These are phyloP conservation scores for Myotis planiceps DNA, from an alignment of 2,797 vertebrate species.

Conservation along the genomic window DNA sequence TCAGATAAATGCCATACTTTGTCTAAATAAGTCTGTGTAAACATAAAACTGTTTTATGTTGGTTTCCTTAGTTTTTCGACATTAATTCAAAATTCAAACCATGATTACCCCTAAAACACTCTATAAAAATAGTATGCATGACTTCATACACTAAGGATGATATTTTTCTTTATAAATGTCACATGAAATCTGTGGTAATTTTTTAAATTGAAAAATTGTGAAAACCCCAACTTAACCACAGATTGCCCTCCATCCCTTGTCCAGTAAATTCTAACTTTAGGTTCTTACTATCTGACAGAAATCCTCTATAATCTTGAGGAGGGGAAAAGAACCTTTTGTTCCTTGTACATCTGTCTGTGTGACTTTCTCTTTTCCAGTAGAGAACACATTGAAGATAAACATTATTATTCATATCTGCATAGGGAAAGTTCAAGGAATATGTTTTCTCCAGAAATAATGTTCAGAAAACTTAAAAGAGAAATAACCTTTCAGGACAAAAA, in stretches of 20 bases:
- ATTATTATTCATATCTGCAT: not conserved
- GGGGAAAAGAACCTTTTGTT: not conserved
- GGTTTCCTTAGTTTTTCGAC: slow-evolving; percentile 42
- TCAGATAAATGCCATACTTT: slow-evolving; percentile 15
- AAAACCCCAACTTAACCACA: slow-evolving; percentile 60
- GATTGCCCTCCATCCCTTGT: slow-evolving; percentile 7
- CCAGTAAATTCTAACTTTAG: slow-evolving; percentile 54
- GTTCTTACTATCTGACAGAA: slow-evolving; percentile 66
- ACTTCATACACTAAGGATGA: slow-evolving; percentile 54
- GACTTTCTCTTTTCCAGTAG: slow-evolving; percentile 29
- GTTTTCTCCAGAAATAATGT: slow-evolving; percentile 41
- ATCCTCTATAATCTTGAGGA: slow-evolving; percentile 36
- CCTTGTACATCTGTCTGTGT: not conserved
- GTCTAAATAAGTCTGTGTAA: slow-evolving; percentile 50
- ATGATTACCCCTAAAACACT: not conserved
- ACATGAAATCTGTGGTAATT: not conserved
- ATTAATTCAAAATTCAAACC: slow-evolving; percentile 56
- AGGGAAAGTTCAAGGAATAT: not conserved
- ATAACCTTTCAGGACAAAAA: not conserved
- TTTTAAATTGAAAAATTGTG: slow-evolving; percentile 51
- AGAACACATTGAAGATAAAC: not conserved
- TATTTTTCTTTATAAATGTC: slow-evolving; percentile 34
- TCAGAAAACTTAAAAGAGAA: slow-evolving; percentile 31
- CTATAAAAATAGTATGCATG: not conserved
- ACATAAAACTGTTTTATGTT: slow-evolving; percentile 18